Percentiles rank a stretch among this genome's conserved stretches.
phyloP scores from a whole-genome alignment of 53 echinoderm and acorn worm genomes.

The Echinometra lucunter region DNA sequence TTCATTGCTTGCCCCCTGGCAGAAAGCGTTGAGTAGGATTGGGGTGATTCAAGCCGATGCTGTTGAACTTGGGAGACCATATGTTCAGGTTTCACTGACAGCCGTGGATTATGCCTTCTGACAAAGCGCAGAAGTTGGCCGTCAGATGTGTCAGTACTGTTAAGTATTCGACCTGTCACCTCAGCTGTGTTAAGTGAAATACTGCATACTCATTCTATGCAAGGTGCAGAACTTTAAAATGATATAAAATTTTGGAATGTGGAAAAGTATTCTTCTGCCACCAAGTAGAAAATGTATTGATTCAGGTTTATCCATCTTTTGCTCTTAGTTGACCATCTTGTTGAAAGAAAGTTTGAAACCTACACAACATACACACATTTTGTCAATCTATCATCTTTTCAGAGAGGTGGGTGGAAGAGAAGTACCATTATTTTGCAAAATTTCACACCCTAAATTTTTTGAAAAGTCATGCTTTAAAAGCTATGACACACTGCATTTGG shows the following conservation, averaged over 20 bases:
- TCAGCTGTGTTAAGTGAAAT: not conserved
- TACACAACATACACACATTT: not conserved
- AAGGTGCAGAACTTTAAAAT: too few species aligned
- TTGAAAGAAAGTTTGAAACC: not conserved
- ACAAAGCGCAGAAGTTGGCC: not conserved
- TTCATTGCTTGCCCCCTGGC: constrained; percentile 33
- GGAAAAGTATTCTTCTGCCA: not conserved
- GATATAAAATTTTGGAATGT: too few species aligned
- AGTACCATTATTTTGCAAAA: constrained; percentile 12
- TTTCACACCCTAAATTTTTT: not conserved
- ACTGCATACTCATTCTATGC: not conserved
- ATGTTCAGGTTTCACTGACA: not conserved
- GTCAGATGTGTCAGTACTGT: not conserved
- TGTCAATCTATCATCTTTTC: not conserved
- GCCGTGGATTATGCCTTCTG: not conserved
- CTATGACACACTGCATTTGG: constrained; percentile 63
- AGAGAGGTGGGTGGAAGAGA: not conserved
- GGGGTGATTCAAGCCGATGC: constrained; percentile 42
- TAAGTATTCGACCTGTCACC: not conserved
- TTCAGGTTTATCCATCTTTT: not conserved
- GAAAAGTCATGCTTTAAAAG: constrained; percentile 52
- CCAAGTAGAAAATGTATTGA: not conserved
- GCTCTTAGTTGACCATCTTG: not conserved
- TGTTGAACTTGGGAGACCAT: not conserved
- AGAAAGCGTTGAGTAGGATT: constrained; percentile 16